Evolutionary conservation across 2,888 invertebrate species (phyloP).

Genomic region (Amiota mariae): DNA sequence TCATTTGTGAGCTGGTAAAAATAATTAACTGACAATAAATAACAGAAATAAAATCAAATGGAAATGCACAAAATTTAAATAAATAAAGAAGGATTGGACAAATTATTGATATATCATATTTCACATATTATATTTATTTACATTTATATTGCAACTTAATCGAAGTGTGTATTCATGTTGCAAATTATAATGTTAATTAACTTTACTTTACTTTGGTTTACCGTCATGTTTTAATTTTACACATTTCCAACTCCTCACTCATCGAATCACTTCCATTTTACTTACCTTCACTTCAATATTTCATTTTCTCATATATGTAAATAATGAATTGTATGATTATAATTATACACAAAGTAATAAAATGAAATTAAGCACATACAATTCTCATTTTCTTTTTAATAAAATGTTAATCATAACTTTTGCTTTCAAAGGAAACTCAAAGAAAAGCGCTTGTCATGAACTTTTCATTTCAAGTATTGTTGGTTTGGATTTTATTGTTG

Average conservation of each 20-base stretch:
- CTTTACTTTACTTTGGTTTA: conserved; percentile 10
- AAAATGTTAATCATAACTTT: conserved; percentile 9
- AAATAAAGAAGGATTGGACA: background rate
- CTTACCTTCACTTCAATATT: background rate
- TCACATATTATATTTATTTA: conserved; percentile 5
- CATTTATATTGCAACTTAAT: background rate
- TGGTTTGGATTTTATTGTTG: conserved; percentile 33
- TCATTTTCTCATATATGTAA: background rate
- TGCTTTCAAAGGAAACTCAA: too few relatives aligned
- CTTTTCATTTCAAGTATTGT: background rate
- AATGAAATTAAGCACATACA: background rate
- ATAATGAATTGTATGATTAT: conserved; percentile 15
- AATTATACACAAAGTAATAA: background rate
- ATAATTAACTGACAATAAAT: conserved; percentile 14
- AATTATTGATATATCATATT: conserved; percentile 9
- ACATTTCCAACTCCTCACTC: too few relatives aligned
- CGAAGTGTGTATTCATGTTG: background rate
- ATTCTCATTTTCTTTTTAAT: background rate
- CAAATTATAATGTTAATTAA: conserved; percentile 7
- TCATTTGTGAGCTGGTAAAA: too few relatives aligned
- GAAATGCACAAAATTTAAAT: too few relatives aligned
- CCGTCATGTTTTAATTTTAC: background rate
- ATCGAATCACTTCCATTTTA: background rate
- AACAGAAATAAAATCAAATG: background rate
- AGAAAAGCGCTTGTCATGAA: background rate